Evolutionary conservation across 2,797 vertebrate species (phyloP).

Genomic region (Ceryle rudis): DNA sequence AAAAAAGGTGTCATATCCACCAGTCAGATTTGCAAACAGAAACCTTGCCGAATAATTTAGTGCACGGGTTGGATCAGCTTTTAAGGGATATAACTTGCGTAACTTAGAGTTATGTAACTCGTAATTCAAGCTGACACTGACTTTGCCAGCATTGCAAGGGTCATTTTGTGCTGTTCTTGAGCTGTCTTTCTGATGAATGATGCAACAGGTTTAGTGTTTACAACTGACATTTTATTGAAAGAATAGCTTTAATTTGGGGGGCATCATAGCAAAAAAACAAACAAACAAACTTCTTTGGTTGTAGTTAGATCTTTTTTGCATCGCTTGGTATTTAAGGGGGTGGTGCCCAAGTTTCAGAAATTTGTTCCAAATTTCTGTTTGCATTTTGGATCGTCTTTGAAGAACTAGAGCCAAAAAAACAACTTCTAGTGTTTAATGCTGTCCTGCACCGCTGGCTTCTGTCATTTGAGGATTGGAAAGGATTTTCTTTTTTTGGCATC

Average conservation of each 20-base stretch:
- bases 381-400: not conserved
- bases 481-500: slow-evolving; percentile 48
- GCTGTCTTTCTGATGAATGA: fast-evolving
- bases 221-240: not conserved
- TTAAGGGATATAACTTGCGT: not conserved
- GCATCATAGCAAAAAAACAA: not conserved
- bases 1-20: fast-evolving
- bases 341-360: not conserved
- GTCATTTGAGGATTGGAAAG: slow-evolving; percentile 55
- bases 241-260: not conserved
- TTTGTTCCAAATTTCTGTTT: not conserved
- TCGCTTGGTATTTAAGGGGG: not conserved
- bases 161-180: not conserved
- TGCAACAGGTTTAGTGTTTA: not conserved
- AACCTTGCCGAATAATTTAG: not conserved
- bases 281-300: not conserved
- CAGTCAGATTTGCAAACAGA: not conserved
- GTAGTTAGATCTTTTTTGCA: not conserved
- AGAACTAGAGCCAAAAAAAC: not conserved
- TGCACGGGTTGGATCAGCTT: not conserved
- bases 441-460: slow-evolving; percentile 46
- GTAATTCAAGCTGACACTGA: slow-evolving; percentile 30
- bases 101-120: not conserved
- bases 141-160: not conserved
- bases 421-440: not conserved